These are phyloP conservation scores for Rhyacophila brunnea DNA, from an alignment of 1,140 invertebrate species.

Conservation along the genomic window DNA sequence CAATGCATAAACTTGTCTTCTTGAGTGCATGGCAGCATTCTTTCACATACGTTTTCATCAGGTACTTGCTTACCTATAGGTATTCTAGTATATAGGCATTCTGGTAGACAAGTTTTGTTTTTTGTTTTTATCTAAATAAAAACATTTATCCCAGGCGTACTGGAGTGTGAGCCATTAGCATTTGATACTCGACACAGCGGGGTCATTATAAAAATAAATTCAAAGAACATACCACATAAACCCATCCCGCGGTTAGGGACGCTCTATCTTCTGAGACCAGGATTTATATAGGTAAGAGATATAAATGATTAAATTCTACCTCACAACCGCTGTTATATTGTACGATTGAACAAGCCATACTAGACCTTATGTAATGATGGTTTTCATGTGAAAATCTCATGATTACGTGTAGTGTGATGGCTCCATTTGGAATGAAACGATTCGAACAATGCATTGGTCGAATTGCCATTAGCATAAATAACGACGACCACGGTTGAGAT, in stretches of 20 bases:
- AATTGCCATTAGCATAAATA: constrained; percentile 34
- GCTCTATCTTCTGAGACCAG: not conserved
- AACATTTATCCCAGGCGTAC: not conserved
- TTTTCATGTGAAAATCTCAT: constrained; percentile 9
- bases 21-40: too few relatives aligned
- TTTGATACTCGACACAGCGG: not conserved
- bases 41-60: too few relatives aligned
- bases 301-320: constrained; percentile 23
- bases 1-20: too few relatives aligned
- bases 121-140: too few relatives aligned
- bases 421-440: constrained; percentile 14
- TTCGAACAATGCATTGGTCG: constrained; percentile 32
- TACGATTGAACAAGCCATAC: not conserved
- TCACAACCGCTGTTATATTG: not conserved
- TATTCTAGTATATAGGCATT: too few relatives aligned
- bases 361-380: constrained; percentile 5
- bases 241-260: constrained; percentile 1
- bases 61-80: too few relatives aligned
- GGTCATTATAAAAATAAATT: constrained; percentile 11
- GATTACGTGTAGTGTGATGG: not conserved
- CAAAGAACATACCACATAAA: constrained; percentile 6
- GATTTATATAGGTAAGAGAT: constrained; percentile 10
- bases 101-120: too few relatives aligned
- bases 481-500: constrained; percentile 21
- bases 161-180: not conserved